These are phyloP conservation scores for Heloderma charlesbogerti DNA, from an alignment of 2,113 vertebrate species.

Conservation along the genomic window DNA sequence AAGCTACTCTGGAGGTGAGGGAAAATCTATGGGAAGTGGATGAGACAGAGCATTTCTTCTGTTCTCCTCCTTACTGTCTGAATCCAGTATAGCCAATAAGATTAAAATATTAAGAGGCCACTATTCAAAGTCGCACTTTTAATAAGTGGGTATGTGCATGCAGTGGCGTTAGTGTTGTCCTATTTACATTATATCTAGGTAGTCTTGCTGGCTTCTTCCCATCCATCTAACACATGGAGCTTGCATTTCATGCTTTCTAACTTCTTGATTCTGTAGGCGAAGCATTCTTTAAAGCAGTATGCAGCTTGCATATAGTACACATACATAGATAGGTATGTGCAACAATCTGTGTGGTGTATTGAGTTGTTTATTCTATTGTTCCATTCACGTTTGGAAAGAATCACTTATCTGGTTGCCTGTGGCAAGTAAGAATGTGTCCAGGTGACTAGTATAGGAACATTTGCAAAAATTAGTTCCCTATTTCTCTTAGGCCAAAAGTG, in stretches of 20 bases:
- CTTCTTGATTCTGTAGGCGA: accelerated
- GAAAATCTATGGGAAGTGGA: neutral
- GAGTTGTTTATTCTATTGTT: constrained; percentile 11
- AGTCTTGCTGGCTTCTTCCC: neutral
- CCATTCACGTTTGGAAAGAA: neutral
- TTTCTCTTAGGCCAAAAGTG: neutral
- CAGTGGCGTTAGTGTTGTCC: neutral
- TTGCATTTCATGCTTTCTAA: neutral
- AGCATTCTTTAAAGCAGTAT: neutral
- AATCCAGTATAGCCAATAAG: neutral
- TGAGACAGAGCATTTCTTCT: neutral
- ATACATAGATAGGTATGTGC: neutral
- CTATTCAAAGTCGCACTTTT: neutral
- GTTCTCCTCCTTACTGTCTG: neutral
- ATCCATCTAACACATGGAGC: neutral
- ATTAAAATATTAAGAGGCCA: neutral
- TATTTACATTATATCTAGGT: neutral
- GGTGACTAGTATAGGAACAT: neutral
- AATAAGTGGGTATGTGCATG: too few relatives aligned
- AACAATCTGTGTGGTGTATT: neutral
- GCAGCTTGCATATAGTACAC: neutral
- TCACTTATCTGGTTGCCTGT: neutral
- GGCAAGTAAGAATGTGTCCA: neutral
- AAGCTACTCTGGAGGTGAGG: too few relatives aligned
- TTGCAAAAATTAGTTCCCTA: neutral